Conservation (phyloP, 2,888 invertebrate genomes). For the Acrobasis repandana region DNA sequence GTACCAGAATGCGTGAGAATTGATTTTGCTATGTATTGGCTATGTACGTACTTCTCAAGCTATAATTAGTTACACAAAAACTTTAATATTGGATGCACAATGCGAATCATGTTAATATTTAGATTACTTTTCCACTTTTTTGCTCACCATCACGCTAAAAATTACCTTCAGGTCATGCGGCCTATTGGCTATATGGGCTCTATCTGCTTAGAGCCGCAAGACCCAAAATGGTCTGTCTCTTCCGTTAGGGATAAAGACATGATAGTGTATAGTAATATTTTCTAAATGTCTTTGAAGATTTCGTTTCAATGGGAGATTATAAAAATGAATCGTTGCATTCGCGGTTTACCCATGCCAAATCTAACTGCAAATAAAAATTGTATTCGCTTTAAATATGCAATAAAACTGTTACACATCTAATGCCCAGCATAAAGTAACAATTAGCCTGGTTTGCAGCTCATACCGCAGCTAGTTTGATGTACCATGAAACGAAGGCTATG, state of each 20-base stretch:
- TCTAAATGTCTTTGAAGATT: not conserved
- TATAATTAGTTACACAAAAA: not conserved
- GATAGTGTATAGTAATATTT: too few relatives aligned
- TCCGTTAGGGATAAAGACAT: too few relatives aligned
- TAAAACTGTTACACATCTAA: conserved; percentile 17
- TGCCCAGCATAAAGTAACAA: conserved; percentile 20
- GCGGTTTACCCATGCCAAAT: conserved; percentile 14
- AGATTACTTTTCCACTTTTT: not conserved
- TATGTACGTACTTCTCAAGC: not conserved
- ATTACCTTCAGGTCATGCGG: too few relatives aligned
- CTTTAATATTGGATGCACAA: too few relatives aligned
- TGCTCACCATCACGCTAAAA: too few relatives aligned
- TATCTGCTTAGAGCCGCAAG: too few relatives aligned
- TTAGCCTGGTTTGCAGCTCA: conserved; percentile 28
- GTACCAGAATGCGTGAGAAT: conserved; percentile 9
- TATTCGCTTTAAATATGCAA: conserved; percentile 13
- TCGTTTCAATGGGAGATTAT: not conserved
- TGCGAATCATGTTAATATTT: not conserved
- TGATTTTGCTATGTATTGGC: not conserved
- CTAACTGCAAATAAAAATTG: conserved; percentile 11
- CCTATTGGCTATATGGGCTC: too few relatives aligned
- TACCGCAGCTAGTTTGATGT: conserved; percentile 24
- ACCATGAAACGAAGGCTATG: conserved; percentile 28
- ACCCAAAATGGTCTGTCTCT: too few relatives aligned
- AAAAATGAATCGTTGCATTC: conserved; percentile 1